phyloP scores from a whole-genome alignment of 1,140 invertebrate species.

The Drosophila ambigua region DNA sequence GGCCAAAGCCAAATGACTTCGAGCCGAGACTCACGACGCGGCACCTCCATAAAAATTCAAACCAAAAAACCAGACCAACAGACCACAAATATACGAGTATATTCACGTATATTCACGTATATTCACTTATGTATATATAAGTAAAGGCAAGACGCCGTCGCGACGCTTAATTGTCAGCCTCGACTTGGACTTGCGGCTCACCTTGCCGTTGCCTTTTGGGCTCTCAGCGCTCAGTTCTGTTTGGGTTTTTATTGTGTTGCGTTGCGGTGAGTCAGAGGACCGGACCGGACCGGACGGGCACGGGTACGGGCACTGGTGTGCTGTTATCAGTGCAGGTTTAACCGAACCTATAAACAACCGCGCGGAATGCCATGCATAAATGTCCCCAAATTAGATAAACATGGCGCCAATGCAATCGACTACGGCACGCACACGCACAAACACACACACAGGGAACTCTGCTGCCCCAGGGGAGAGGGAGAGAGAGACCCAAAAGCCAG shows the following conservation, averaged over 20 bases:
- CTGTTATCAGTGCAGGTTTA: constrained; percentile 84
- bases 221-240: constrained; percentile 8
- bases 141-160: constrained; percentile 38
- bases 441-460: neutral
- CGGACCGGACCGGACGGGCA: neutral
- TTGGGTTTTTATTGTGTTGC: constrained; percentile 46
- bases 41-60: constrained; percentile 68
- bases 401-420: constrained; percentile 84
- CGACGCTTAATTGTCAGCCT: constrained; percentile 52
- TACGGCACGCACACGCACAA: constrained; percentile 45
- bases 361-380: constrained; percentile 84
- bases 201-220: neutral
- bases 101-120: constrained; percentile 14
- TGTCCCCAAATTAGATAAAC: constrained; percentile 84
- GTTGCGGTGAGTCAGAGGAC: constrained; percentile 47
- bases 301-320: neutral
- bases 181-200: constrained; percentile 8
- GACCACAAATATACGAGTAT: neutral
- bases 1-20: constrained; percentile 40
- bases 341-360: constrained; percentile 84
- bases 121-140: constrained; percentile 25
- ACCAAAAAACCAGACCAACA: constrained; percentile 39
- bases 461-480: too few species aligned
- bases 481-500: neutral
- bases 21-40: neutral